These are phyloP conservation scores for Sebastes vulpes DNA, from an alignment of 2,797 vertebrate genomes.

Conservation along the genomic window DNA sequence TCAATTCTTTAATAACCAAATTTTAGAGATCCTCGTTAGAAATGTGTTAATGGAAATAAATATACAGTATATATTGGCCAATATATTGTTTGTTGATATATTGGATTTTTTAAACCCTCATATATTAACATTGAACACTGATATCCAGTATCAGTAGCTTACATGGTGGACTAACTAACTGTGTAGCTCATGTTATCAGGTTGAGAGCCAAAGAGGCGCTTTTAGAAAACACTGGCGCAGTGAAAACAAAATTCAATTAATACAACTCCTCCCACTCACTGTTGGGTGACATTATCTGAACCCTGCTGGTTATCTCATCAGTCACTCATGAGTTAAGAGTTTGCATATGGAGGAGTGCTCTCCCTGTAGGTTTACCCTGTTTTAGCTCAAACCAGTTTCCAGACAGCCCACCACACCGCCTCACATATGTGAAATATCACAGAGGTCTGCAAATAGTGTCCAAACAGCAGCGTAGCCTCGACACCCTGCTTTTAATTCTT, in stretches of 20 bases:
- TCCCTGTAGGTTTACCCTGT: slow-evolving; percentile 15
- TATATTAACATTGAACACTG: neutral
- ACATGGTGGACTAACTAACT: neutral
- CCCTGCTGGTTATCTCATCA: slow-evolving; percentile 53
- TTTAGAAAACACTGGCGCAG: neutral
- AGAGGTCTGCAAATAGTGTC: slow-evolving; percentile 74
- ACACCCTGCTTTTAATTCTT: slow-evolving; percentile 65
- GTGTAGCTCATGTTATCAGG: neutral
- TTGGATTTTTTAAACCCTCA: neutral
- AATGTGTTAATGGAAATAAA: neutral
- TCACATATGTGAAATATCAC: slow-evolving; percentile 79
- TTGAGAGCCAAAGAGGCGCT: neutral
- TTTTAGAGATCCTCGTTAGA: neutral
- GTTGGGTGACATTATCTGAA: slow-evolving; percentile 48
- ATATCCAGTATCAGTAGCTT: neutral
- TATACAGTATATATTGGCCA: too few relatives aligned
- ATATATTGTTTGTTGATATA: neutral
- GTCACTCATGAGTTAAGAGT: slow-evolving; percentile 43
- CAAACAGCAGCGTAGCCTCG: slow-evolving; percentile 53
- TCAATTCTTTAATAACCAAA: neutral
- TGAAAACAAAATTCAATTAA: slow-evolving; percentile 23
- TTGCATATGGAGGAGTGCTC: slow-evolving; percentile 26
- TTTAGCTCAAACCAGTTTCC: slow-evolving; percentile 49
- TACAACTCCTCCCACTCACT: slow-evolving; percentile 12
- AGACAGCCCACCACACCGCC: slow-evolving; percentile 55